Evolutionary conservation across 2,888 invertebrate species (phyloP).

Genomic region (Andricus quercusramuli): DNA sequence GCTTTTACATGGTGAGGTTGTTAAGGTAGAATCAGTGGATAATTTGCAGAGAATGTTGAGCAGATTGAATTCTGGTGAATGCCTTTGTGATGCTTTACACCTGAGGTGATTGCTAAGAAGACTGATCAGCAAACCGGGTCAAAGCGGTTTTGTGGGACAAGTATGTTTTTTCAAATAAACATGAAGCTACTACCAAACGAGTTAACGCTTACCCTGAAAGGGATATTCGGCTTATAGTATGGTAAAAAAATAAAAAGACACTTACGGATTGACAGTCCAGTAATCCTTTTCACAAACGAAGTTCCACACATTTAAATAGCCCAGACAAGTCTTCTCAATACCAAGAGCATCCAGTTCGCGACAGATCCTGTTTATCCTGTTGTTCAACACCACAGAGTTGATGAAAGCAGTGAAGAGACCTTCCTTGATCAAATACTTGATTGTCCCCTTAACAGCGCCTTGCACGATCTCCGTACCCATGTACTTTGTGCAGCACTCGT

Average conservation of each 20-base stretch:
- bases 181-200: no score
- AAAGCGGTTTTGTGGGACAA: no score
- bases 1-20: no score
- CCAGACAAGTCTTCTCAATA: conserved; percentile 58
- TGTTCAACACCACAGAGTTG: conserved; percentile 65
- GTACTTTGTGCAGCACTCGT: conserved; percentile 53
- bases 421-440: conserved; percentile 61
- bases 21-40: no score
- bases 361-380: conserved; percentile 62
- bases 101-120: no score
- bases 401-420: conserved; percentile 62
- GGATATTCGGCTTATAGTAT: no score
- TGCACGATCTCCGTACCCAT: conserved; percentile 49
- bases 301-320: conserved; percentile 59
- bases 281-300: conserved; percentile 63
- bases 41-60: no score
- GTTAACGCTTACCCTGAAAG: no score
- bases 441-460: conserved; percentile 52
- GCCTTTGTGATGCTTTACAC: no score
- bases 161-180: no score
- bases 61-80: no score
- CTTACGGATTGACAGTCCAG: conserved; percentile 56
- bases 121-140: no score
- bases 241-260: background rate
- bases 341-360: conserved; percentile 61